Evolutionary conservation across 2,113 vertebrate genomes (phyloP), one percentile per base, ranked within the genome.

Genomic region (Zosterops japonicus): DNA sequence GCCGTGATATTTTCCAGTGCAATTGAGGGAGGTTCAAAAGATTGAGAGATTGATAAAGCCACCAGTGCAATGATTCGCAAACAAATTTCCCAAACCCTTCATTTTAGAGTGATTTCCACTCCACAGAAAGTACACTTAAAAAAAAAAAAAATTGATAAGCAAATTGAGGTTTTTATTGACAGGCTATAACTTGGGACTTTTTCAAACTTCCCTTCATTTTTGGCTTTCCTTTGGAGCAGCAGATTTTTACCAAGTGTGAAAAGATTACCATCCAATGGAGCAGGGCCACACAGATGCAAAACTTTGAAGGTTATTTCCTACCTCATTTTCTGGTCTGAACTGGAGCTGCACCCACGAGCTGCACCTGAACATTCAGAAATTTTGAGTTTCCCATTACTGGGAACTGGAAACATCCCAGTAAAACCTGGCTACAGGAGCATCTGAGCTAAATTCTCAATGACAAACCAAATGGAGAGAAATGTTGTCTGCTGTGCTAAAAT

Each of bases 101-200:
- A 4, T 69, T 91, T 56, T 64, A 41, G 33, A 29, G 12, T 1
- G 5, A 6, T 5, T 67, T 14, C 23, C 9, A 31, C 9, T 11
- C 9, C 7, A 24, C 3, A 29, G 6, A 7, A 47, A 39, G 4
- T 7, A 10, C 0, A 3, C 8, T 23, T 60, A 13, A 14, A 1
- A 14, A 21, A 9, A 19, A 9, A 19, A 72, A 27, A 2, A 39
- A 2, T 6, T 42, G 21, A 67, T n/a, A 61, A 50, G 33, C 7
- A 57, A 56, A 6, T 11, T 49, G 28, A 83, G 6, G 4, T 5
- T 86, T 75, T 67, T 31, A 6, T 33, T 57, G 56, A 57, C 19
- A 25, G 23, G 22, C 18, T 69, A 7, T 19, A 78, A 19, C 25
- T 91, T 59, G 8, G 14, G 65, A 27, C 3, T 14, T 24, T 46